Base-by-base conservation (phyloP, 2,113 vertebrate genomes). In the Mungos mungo region DNA sequence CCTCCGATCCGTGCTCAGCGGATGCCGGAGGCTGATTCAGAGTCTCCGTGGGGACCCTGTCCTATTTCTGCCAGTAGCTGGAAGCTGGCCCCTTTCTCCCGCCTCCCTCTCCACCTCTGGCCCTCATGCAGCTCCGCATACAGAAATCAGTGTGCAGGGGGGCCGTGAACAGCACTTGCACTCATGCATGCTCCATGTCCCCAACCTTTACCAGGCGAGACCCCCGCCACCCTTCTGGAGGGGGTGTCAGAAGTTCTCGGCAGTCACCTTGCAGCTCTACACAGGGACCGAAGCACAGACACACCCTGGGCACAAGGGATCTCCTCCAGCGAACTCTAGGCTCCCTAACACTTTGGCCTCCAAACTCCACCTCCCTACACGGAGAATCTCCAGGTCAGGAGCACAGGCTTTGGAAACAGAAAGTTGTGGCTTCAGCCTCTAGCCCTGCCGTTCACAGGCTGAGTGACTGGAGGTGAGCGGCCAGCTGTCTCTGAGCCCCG, bases 91-190 rank as follows among this genome's bases (percentile, higher is more conserved):
- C 76, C 13, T 16, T 52, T 10, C 21, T 79, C 16, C 16, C 52
- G 31, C 47, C 9, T 47, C 54, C 41, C 12, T 63, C 86, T 41
- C 54, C 35, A 21, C n/a, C 21, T 5, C 38, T 63, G 27, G 69
- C 86, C 7, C 2, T 54, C 19, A 2, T 16, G 19, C 5, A 19
- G 11, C 71, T 33, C 16, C 31, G n/a, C 2, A 4, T 33, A 79
- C 71, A 25, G 31, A 63, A 12, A 47, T n/a, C 29, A 33, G 54
- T 0, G 0, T 3, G 38, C 31, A 6, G 3, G 7, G 2, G 31
- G 71, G 38, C 13, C 7, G 29, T 12, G 90, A 65, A 29, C 12
- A 65, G 5, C 2, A 10, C 13, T 16, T 13, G 68, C 25, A 66
- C 1, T 31, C 31, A 52, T 38, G 45, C 25, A 5, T 38, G 27